These are phyloP conservation scores for Micrasema longulum DNA, from an alignment of 1,140 invertebrate species.

Conservation along the genomic window DNA sequence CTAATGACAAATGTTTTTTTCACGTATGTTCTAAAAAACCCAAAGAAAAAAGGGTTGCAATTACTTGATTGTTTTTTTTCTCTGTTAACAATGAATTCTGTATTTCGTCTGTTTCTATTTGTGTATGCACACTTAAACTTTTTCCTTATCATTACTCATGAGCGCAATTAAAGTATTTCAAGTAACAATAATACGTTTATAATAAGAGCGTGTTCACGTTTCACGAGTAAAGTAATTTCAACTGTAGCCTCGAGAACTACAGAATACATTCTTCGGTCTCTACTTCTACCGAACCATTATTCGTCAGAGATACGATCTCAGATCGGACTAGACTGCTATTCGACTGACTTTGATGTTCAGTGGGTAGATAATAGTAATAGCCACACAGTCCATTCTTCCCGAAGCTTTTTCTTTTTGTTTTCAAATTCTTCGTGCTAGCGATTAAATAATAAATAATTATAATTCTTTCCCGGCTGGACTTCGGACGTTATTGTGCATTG, in stretches of 20 bases:
- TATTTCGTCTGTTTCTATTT: no score
- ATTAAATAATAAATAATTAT: not conserved
- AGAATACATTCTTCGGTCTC: not conserved
- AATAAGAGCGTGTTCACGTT: not conserved
- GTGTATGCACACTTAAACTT: no score
- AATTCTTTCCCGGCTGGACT: not conserved
- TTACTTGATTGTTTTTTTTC: no score
- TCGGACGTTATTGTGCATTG: conserved; percentile 9
- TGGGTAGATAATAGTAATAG: conserved; percentile 3
- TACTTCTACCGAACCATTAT: conserved; percentile 9
- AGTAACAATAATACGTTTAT: no score
- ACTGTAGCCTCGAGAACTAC: conserved; percentile 5
- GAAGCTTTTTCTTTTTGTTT: conserved; percentile 8
- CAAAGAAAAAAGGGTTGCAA: no score
- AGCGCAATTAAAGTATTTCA: no score
- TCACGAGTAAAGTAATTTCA: conserved; percentile 13
- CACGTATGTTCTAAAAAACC: no score
- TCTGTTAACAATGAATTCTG: no score
- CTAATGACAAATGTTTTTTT: no score
- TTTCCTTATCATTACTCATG: no score
- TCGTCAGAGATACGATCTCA: conserved; percentile 6
- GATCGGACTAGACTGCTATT: conserved; percentile 1
- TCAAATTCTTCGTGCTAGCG: not conserved
- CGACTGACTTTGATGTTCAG: conserved; percentile 24
- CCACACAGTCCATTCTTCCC: no score